Percentiles rank a stretch among this genome's conserved stretches.
Evolutionary conservation across 1,140 invertebrate species (phyloP).

Genomic region (Wasmannia auropunctata): DNA sequence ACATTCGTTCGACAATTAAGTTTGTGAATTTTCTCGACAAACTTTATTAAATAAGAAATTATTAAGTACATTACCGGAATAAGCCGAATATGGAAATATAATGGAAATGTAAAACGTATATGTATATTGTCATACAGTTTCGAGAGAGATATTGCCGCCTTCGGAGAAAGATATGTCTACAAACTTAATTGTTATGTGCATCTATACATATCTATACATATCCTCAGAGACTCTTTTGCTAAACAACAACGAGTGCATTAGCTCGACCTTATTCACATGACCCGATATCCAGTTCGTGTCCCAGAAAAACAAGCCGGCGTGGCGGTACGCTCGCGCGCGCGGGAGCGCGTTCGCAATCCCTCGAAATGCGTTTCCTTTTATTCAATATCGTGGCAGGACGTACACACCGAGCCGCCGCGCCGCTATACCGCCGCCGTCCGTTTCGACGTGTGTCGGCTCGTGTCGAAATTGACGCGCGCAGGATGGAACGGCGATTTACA

Average conservation of each 20-base stretch:
- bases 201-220: neutral
- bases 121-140: neutral
- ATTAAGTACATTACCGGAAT: neutral
- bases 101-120: neutral
- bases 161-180: neutral
- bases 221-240: neutral
- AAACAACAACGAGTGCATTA: slow-evolving; percentile 28
- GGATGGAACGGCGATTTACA: slow-evolving; percentile 43
- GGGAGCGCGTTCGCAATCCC: neutral
- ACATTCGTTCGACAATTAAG: neutral
- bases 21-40: neutral
- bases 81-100: neutral
- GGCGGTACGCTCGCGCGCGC: neutral
- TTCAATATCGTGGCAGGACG: slow-evolving; percentile 30
- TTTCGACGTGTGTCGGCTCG: neutral
- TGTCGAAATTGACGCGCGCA: slow-evolving; percentile 33
- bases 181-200: neutral
- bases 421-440: too few relatives aligned
- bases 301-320: slow-evolving; percentile 40
- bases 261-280: slow-evolving; percentile 32
- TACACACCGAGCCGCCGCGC: neutral
- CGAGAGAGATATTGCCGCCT: neutral
- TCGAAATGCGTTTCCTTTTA: slow-evolving; percentile 50
- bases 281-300: slow-evolving; percentile 26
- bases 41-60: neutral